Percentiles rank a stretch among this genome's conserved stretches.
Conservation (phyloP, 1,140 invertebrate species). For the Oryctes rhinoceros region DNA sequence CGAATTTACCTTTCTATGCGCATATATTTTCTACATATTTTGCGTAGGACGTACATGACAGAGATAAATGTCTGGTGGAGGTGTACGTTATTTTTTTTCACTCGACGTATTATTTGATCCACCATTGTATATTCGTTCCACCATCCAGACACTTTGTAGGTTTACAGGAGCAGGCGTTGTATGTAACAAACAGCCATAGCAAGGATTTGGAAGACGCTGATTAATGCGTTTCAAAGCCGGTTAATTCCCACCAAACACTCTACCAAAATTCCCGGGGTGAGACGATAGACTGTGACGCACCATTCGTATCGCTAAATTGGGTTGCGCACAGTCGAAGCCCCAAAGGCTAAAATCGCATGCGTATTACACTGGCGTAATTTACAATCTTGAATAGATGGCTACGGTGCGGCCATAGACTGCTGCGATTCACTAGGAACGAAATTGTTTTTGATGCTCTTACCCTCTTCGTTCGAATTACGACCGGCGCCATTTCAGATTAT, state of each 20-base stretch:
- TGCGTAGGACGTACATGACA: not conserved
- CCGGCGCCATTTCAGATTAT: slow-evolving; percentile 33
- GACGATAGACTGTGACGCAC: slow-evolving; percentile 11
- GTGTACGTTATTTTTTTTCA: not conserved
- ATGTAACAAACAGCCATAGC: slow-evolving; percentile 60
- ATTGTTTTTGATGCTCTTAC: slow-evolving; percentile 58
- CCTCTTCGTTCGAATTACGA: slow-evolving; percentile 29
- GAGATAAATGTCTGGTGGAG: not conserved
- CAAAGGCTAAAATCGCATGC: slow-evolving; percentile 55
- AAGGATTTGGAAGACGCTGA: slow-evolving; percentile 60
- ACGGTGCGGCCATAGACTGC: slow-evolving; percentile 56
- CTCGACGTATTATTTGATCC: slow-evolving; percentile 25
- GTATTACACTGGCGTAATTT: slow-evolving; percentile 57
- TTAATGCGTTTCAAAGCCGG: slow-evolving; percentile 61
- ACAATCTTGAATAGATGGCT: slow-evolving; percentile 58
- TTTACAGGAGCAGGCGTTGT: slow-evolving; percentile 46
- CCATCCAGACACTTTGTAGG: slow-evolving; percentile 25
- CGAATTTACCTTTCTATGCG: not conserved
- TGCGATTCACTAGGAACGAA: slow-evolving; percentile 52
- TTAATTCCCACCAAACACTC: slow-evolving; percentile 62
- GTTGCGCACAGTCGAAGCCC: slow-evolving; percentile 47
- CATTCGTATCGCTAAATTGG: not conserved
- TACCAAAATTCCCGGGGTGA: slow-evolving; percentile 58
- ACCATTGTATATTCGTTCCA: slow-evolving; percentile 35
- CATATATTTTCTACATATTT: not conserved